These are phyloP conservation scores for Drosophila vallismaia DNA, from an alignment of 2,888 invertebrate genomes.

Conservation along the genomic window DNA sequence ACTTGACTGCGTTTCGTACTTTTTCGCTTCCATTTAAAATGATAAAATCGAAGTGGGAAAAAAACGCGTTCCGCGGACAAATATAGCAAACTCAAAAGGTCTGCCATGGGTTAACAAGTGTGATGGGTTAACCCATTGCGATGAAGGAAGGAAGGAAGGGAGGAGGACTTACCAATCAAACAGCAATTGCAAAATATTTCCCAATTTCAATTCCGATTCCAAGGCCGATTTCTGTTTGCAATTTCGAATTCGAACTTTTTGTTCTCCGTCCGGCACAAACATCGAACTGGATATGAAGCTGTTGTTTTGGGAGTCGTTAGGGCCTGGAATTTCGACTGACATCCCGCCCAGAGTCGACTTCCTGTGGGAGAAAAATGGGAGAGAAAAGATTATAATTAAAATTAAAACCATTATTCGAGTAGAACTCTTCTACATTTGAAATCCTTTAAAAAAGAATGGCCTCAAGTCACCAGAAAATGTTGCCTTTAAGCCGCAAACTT, in stretches of 20 bases:
- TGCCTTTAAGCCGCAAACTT: conserved; percentile 61
- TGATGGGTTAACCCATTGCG: not conserved
- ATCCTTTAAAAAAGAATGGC: too few species aligned
- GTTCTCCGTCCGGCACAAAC: not conserved
- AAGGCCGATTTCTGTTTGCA: too few species aligned
- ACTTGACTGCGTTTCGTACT: conserved; percentile 35
- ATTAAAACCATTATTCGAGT: too few species aligned
- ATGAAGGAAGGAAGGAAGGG: too few species aligned
- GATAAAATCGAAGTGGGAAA: too few species aligned
- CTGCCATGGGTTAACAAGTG: not conserved
- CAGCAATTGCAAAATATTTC: conserved; percentile 5
- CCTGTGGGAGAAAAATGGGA: not conserved
- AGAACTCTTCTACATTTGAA: too few species aligned
- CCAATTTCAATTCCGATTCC: not conserved
- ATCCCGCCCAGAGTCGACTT: conserved; percentile 6
- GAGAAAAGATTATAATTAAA: too few species aligned
- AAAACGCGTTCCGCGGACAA: too few species aligned
- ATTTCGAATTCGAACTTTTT: not conserved
- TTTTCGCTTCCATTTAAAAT: not conserved
- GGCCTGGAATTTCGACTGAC: not conserved
- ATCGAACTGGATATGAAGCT: not conserved
- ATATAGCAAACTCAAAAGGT: conserved; percentile 7
- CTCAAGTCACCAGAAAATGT: conserved; percentile 49
- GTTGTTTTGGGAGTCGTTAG: not conserved
- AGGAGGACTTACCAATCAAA: conserved; percentile 51